Evolutionary conservation across 2,113 vertebrate genomes (phyloP).

Genomic region (Coturnix japonica): DNA sequence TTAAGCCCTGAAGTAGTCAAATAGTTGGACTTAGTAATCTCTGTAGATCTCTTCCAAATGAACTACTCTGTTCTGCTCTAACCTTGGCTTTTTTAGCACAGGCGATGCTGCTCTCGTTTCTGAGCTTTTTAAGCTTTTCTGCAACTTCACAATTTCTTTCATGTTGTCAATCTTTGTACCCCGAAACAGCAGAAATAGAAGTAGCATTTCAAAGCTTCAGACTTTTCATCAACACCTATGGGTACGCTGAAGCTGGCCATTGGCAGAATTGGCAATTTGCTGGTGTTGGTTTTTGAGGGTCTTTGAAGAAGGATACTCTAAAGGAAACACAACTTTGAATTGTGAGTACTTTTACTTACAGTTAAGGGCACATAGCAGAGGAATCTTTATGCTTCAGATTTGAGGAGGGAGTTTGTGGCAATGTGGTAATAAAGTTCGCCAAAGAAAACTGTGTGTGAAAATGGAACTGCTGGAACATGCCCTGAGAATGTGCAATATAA

Average conservation of each 20-base stretch:
- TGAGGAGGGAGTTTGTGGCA: slow-evolving; percentile 26
- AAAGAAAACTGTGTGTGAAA: slow-evolving; percentile 46
- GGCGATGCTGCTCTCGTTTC: not conserved
- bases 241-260: not conserved
- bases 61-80: not conserved
- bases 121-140: not conserved
- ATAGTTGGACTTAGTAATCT: not conserved
- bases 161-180: not conserved
- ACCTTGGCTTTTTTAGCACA: not conserved
- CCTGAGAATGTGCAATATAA: slow-evolving; percentile 38
- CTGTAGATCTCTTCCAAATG: not conserved
- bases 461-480: slow-evolving; percentile 37
- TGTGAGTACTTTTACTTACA: not conserved
- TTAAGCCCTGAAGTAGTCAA: not conserved
- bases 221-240: not conserved
- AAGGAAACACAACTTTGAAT: slow-evolving; percentile 5
- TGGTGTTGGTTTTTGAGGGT: not conserved
- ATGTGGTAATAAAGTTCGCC: slow-evolving; percentile 28
- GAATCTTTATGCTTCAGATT: not conserved
- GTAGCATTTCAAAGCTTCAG: not conserved
- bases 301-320: not conserved
- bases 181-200: not conserved
- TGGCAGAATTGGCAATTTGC: not conserved
- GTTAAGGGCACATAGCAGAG: not conserved
- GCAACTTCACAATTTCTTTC: rapidly evolving